Conservation (phyloP, 2,797 vertebrate genomes). For the Platyrinchus mystaceus region DNA sequence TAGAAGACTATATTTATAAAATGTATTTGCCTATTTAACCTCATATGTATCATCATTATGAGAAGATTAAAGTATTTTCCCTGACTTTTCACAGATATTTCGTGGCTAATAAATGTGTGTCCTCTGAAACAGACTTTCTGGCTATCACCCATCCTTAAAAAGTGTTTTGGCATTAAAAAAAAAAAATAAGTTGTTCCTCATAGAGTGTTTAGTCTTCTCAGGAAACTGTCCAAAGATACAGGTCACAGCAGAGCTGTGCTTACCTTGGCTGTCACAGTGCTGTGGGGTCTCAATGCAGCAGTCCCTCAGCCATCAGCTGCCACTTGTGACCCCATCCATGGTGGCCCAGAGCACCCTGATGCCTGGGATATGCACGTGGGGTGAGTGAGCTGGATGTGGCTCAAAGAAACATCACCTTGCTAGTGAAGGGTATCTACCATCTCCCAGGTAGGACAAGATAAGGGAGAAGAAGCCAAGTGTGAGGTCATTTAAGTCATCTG, state of each 20-base stretch:
- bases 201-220: not conserved
- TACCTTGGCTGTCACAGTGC: not conserved
- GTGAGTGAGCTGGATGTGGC: not conserved
- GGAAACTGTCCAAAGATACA: not conserved
- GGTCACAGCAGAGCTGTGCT: not conserved
- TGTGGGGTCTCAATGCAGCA: not conserved
- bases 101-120: not conserved
- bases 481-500: not conserved
- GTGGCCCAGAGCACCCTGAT: fast-evolving
- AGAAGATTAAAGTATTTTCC: slow-evolving; percentile 29
- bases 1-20: slow-evolving; percentile 57
- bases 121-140: slow-evolving; percentile 1
- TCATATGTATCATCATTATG: slow-evolving; percentile 43
- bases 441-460: not conserved
- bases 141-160: slow-evolving; percentile 16
- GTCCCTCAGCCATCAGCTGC: not conserved
- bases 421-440: not conserved
- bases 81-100: slow-evolving; percentile 13
- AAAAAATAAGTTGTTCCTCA: not conserved
- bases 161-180: not conserved
- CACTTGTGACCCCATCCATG: fast-evolving
- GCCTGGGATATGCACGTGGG: fast-evolving
- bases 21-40: slow-evolving; percentile 62
- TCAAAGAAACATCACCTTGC: not conserved
- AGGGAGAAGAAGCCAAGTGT: not conserved